phyloP scores from a whole-genome alignment of 2,888 invertebrate species.

The Ormyrus rosae region DNA sequence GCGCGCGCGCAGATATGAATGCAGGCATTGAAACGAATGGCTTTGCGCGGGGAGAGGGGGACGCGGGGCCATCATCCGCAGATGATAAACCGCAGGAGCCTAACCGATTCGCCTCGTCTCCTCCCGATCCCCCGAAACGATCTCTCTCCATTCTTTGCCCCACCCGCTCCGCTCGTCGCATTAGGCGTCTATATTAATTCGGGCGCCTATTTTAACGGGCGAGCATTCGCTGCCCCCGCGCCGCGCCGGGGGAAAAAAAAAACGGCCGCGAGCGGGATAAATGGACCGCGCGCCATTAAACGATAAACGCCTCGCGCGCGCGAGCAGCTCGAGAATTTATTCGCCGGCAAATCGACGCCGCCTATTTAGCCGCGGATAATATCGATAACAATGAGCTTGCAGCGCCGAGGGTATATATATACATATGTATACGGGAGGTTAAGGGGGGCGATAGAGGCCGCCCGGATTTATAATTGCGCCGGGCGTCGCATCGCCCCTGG shows the following conservation, averaged over 20 bases:
- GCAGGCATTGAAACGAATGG: constrained; percentile 68
- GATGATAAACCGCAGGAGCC: constrained; percentile 63
- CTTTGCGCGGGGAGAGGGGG: constrained; percentile 63
- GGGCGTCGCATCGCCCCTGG: not conserved
- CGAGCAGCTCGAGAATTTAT: not conserved
- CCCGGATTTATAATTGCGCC: constrained; percentile 38
- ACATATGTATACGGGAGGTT: not conserved
- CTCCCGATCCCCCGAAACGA: not conserved
- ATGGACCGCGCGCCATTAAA: not conserved
- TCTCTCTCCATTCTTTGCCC: constrained; percentile 1
- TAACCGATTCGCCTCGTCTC: not conserved
- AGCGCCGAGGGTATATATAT: not conserved
- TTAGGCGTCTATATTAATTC: not conserved
- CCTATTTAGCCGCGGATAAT: constrained; percentile 24
- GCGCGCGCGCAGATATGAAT: constrained; percentile 22
- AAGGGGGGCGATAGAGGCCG: not conserved
- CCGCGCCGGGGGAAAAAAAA: not conserved
- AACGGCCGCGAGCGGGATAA: not conserved
- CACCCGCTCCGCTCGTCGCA: not conserved
- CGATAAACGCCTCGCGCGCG: not conserved
- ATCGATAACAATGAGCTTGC: constrained; percentile 29
- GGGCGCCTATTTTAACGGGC: not conserved
- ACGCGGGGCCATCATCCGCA: constrained; percentile 69
- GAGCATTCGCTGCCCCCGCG: not conserved
- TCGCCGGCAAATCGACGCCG: too few species aligned